Evolutionary conservation across 2,888 invertebrate species (phyloP), one percentile per base, ranked within the genome.

Genomic region (Tipula vernalis): DNA sequence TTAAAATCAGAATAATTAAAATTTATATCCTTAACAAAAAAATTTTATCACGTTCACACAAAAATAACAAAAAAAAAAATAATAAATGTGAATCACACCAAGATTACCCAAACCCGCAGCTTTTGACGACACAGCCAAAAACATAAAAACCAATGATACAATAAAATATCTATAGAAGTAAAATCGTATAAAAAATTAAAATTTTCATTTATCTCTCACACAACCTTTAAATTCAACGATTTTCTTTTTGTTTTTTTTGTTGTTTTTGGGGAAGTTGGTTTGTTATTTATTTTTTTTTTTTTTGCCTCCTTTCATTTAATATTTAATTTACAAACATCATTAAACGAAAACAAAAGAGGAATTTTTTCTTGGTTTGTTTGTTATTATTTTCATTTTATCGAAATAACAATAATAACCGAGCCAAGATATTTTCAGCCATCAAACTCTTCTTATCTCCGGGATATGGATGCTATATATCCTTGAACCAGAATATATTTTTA

Each of bases 1-100:
- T 71, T 71, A 71, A 71, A 71, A 71, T 71, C 71, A 71, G 71
- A 71, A 71, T 71, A 71, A 71, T 71, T 71, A 71, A 71, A 71
- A 28, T 71, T 28, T 71, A 71, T 71, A 71, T 71, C 71, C 71
- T 71, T 71, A 71, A 71, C 71, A 71, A 71, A 28, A 71, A 71
- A 71, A 71, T 8, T 71, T 71, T 71, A 71, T 71, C 71, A 71
- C 71, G 71, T 71, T 71, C 71, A 8, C 71, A 10, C 18, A 28
- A 71, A 1, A 57, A 57, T 1, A 57, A 57, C 57, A 57, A 18
- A 18, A 71, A 28, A 18, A 28, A 71, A 71, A 28, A 71, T 18
- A 15, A 57, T 47, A 15, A 57, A 6, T 8, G 5, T 28, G 71
- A 28, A 28, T 71, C 71, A 71, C 71, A 71, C 71, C 71, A 71